Evolutionary conservation across 2,888 invertebrate genomes (phyloP).

Genomic region (Lasioglossum pauxillum): DNA sequence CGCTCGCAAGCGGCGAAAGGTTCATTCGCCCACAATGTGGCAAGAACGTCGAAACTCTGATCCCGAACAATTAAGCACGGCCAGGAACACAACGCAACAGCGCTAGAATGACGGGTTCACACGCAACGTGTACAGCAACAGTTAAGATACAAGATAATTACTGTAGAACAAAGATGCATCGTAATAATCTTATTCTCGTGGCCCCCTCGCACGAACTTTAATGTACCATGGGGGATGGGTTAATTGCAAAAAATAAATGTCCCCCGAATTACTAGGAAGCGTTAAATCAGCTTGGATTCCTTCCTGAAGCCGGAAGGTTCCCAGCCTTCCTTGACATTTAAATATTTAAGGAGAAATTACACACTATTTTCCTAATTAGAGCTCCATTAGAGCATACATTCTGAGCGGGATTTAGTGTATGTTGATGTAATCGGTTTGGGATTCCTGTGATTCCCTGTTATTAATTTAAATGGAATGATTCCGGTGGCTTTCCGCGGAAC

Average conservation of each 20-base stretch:
- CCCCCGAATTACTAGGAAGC: not conserved
- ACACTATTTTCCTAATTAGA: not conserved
- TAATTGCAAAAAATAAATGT: conserved; percentile 3
- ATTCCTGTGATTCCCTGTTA: not conserved
- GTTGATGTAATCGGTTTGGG: not conserved
- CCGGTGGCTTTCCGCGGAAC: not conserved
- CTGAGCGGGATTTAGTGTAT: not conserved
- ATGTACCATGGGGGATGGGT: not conserved
- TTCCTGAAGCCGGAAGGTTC: not conserved
- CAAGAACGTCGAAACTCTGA: conserved; percentile 14
- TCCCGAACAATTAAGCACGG: conserved; percentile 19
- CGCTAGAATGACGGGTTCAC: conserved; percentile 18
- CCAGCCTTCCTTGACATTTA: not conserved
- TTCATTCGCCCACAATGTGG: conserved; percentile 7
- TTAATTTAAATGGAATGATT: not conserved
- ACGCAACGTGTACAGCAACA: conserved; percentile 18
- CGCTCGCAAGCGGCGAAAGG: not conserved
- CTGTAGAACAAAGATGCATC: conserved; percentile 17
- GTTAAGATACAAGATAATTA: conserved; percentile 17
- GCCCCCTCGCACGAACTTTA: not conserved
- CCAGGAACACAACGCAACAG: not conserved
- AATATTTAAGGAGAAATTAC: not conserved
- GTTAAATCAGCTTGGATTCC: not conserved
- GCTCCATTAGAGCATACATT: not conserved
- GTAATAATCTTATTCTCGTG: conserved; percentile 16